A percentile compares a stretch with the other conserved stretches of the same genome.
phyloP scores from a whole-genome alignment of 2,888 invertebrate genomes.

The Spisula solida region DNA sequence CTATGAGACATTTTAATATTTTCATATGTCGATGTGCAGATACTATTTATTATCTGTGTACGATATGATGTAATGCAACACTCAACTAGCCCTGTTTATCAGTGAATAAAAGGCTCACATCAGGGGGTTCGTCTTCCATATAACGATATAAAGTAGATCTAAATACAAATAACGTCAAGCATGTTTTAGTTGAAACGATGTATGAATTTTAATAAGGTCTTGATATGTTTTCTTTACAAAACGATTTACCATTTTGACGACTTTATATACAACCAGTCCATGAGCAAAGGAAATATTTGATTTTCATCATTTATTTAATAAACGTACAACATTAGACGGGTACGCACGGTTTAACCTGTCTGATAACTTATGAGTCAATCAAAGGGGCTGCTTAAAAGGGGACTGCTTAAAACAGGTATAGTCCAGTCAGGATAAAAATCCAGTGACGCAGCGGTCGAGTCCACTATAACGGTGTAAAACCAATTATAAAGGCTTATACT shows the following conservation, averaged over 20 bases:
- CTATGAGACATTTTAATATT: not conserved
- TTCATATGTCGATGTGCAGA: not conserved
- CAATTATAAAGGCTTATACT: too few relatives aligned
- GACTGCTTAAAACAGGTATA: too few relatives aligned
- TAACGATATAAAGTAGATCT: conserved; percentile 44
- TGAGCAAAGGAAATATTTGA: conserved; percentile 59
- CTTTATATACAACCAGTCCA: conserved; percentile 47
- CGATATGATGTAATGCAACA: not conserved
- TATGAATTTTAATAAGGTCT: conserved; percentile 48
- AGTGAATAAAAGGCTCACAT: conserved; percentile 27
- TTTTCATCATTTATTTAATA: conserved; percentile 36
- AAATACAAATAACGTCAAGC: conserved; percentile 18
- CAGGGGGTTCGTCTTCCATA: conserved; percentile 41
- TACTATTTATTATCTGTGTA: not conserved
- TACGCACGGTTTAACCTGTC: not conserved
- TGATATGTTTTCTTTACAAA: conserved; percentile 8
- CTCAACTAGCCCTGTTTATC: conserved; percentile 22
- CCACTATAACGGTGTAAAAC: too few relatives aligned
- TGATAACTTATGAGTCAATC: too few relatives aligned
- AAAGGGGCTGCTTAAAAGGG: too few relatives aligned
- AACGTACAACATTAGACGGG: not conserved
- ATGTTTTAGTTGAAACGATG: conserved; percentile 21
- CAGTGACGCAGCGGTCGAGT: too few relatives aligned
- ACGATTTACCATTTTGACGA: conserved; percentile 20
- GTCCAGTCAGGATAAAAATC: too few relatives aligned